Evolutionary conservation across 2,113 vertebrate species (phyloP), one percentile per base, ranked within the genome.

Genomic region (Ivindomyrus marchei): DNA sequence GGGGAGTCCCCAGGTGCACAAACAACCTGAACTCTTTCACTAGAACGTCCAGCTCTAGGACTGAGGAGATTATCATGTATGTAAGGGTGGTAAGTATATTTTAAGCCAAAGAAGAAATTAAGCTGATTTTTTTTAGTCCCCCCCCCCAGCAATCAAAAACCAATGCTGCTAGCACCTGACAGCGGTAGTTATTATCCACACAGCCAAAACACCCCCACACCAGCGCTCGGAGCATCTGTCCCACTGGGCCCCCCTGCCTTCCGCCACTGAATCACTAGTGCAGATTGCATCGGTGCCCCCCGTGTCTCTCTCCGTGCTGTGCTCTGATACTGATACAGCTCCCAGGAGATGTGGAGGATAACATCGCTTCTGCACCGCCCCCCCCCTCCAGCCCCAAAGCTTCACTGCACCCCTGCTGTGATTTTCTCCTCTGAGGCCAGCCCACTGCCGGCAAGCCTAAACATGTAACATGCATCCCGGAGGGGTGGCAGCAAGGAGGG

Each of bases 81-180:
- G 36, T 17, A 39, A 42, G 74, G 36, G 74, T 77, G 74, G 74
- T 77, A 80, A 36, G 31, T 80, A 39, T 39, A 80, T 80, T 80
- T 80, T 80, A 80, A 80, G 74, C 74, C 90, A 91, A 90, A 92
- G 90, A 94, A 94, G 93, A 95, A 95, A 95, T 95, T 90, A 95
- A 92, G 88, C 46, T 7, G 24, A 85, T 46, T 87, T 46, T 56
- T 31, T 87, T 53, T 21, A 13, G 8, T 10, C 42, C 6, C 15
- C 19, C 1, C 39, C 0, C 31, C 77, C n/a, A 53, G n/a, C 15
- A 87, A 87, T 87, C 49, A 53, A 13, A 53, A 87, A 87, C 50
- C 85, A 53, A 36, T 83, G 45, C 36, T 3, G 21, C 90, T 87
- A 47, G 88, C 86, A 46, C 50, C 13, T 56, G 42, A 24, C 27